Evolutionary conservation across 1,140 invertebrate genomes (phyloP), one percentile per base, ranked within the genome.

Genomic region (Lanistes nyassanus): DNA sequence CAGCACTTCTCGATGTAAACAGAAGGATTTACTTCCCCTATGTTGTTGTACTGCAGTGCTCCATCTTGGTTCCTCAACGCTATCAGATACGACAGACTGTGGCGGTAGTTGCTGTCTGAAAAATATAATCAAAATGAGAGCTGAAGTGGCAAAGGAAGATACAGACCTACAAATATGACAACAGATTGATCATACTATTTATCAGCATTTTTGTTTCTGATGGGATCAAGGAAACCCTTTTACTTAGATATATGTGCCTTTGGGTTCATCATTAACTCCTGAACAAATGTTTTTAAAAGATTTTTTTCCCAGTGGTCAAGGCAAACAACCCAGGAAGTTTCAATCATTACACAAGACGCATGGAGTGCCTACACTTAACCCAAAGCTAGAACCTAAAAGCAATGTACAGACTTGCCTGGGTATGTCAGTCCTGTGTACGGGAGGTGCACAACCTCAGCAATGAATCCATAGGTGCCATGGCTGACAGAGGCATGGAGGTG

Each of bases 11-110:
- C 94, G 0, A 99, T 90, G 0, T 96, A 95, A 23, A 99, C 90
- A 55, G 95, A 93, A 0, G 98, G 98, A 85, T 97, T 98, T 0
- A 98, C 94, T 91, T 99, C 98, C 1, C 98, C 98, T 0, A 96
- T 96, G 56, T 95, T 96, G 36, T 83, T 82, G 79, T 90, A 90
- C 23, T 92, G 92, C 1, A 99, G 90, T 0, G 96, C 97, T 5
- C 97, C 97, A 85, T 95, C 93, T 76, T 94, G 92, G 83, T 99
- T 99, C 39, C 94, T 92, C 19, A 92, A 91, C 56, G 99, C 93
- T 62, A 94, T 90, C 2, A 95, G 95, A 87, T 94, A 93, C 0
- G 95, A 95, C 73, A 99, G 92, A 81, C 97, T 97, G 84, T 99
- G 97, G 78, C 95, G 93, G 0, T 96, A 93, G 85, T 96, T 95